Base-by-base conservation (phyloP, 2,113 vertebrate species). In the Ptychochromis oligacanthus region DNA sequence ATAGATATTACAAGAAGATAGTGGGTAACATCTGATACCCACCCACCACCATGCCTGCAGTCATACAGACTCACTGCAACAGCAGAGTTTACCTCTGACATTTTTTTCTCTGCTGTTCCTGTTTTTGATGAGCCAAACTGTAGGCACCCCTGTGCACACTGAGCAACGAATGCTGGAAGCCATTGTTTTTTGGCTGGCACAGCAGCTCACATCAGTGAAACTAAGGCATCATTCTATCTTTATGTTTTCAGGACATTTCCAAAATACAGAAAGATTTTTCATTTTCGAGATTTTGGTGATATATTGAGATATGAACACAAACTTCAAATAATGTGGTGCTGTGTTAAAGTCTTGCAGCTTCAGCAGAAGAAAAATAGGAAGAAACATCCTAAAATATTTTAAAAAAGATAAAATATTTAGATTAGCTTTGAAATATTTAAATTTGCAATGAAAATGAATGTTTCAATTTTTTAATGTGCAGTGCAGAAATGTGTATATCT, bases 41-140 rank as follows among this genome's bases (percentile, higher is more conserved):
- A 77, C 82, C 79, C 34, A 80, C 79, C 6, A 65, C 12, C 60
- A 74, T 58, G 57, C 79, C 82, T 84, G 22, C 46, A 60, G 64
- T 75, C 62, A 78, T 28, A 43, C 52, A 57, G 64, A 60, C 65
- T 78, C 28, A 7, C 28, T 57, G 70, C 40, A 82, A 43, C 72
- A 57, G 59, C 55, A 34, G 28, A 77, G 22, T 67, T 83, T 72
- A 49, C 34, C 64, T 84, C 36, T 81, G 72, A 75, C 57, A 65
- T 40, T 31, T 54, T 74, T 59, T 57, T 9, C 26, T 77, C 67
- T 70, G 46, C 46, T 72, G 34, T 74, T 58, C 61, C 64, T 61
- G 3, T 58, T 59, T 74, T 74, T 77, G 54, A 86, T 60, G 58
- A 11, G 7, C 40, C 28, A 40, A 28, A 54, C 57, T 54, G 36